Evolutionary conservation across 2,888 invertebrate species (phyloP).

Genomic region (Yponomeuta plumbellus): DNA sequence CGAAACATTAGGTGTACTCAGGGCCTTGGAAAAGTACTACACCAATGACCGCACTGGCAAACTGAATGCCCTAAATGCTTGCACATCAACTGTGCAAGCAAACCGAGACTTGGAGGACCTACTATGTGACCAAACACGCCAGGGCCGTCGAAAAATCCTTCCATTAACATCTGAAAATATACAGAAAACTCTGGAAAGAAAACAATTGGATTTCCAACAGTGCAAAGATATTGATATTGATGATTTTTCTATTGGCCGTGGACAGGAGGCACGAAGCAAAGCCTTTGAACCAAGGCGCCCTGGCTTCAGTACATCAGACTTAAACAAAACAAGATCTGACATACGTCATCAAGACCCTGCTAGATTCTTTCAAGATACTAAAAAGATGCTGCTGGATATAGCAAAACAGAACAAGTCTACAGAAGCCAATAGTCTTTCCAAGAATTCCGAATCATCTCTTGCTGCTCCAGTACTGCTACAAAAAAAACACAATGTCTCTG

Average conservation of each 20-base stretch:
- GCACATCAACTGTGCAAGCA: slow-evolving; percentile 32
- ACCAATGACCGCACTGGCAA: neutral
- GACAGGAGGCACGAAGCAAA: slow-evolving; percentile 1
- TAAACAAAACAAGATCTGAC: neutral
- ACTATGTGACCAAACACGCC: slow-evolving; percentile 30
- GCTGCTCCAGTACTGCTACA: no score
- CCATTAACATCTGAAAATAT: slow-evolving; percentile 5
- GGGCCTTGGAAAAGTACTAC: neutral
- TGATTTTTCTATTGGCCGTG: slow-evolving; percentile 42
- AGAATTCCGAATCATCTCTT: no score
- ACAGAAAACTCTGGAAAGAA: slow-evolving; percentile 32
- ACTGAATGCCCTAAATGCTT: slow-evolving; percentile 16
- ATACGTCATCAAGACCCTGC: neutral
- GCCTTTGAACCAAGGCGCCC: neutral
- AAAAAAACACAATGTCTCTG: no score
- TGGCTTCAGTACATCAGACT: neutral
- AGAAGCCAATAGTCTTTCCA: no score
- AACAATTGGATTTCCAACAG: slow-evolving; percentile 39
- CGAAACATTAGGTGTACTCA: slow-evolving; percentile 33
- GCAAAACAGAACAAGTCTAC: neutral
- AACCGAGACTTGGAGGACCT: slow-evolving; percentile 34
- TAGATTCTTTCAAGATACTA: neutral
- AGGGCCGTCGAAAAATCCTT: slow-evolving; percentile 26
- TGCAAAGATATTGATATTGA: slow-evolving; percentile 47
- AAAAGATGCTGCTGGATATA: neutral